A percentile compares a stretch with the other conserved stretches of the same genome.
Conservation (phyloP, 2,113 vertebrate species). For the Recurvirostra avosetta region DNA sequence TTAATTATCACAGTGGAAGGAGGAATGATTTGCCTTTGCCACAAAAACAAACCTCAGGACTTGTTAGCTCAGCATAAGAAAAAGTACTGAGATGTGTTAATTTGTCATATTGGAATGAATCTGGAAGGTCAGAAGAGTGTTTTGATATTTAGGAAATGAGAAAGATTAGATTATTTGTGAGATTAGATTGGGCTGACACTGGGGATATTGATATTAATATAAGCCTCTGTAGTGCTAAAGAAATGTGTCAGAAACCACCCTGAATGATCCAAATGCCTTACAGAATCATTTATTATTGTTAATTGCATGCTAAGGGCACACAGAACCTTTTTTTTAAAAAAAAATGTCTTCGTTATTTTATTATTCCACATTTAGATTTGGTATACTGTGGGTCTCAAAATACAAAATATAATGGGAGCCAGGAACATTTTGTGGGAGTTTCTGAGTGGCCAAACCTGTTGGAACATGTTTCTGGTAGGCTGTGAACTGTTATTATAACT, state of each 20-base stretch:
- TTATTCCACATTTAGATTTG: not conserved
- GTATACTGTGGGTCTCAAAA: not conserved
- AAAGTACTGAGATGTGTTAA: not conserved
- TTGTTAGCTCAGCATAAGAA: not conserved
- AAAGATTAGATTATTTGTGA: not conserved
- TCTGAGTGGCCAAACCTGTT: not conserved
- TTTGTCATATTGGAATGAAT: not conserved
- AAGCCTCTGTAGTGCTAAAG: not conserved
- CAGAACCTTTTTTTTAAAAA: not conserved
- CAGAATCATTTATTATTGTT: not conserved
- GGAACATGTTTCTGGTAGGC: not conserved
- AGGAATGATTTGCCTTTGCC: not conserved
- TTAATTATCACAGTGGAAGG: slow-evolving; percentile 15
- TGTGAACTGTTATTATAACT: not conserved
- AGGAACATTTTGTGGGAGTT: not conserved
- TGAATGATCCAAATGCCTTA: not conserved
- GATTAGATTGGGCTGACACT: not conserved
- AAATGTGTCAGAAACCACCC: not conserved
- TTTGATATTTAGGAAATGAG: not conserved
- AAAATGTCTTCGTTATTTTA: not conserved
- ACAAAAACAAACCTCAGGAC: not conserved
- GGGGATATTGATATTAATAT: not conserved
- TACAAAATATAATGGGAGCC: not conserved
- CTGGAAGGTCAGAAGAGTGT: not conserved
- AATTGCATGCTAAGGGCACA: not conserved